A percentile compares a stretch with the other conserved stretches of the same genome.
These are phyloP conservation scores for Polypterus senegalus DNA, from an alignment of 2,113 vertebrate species.

Conservation along the genomic window DNA sequence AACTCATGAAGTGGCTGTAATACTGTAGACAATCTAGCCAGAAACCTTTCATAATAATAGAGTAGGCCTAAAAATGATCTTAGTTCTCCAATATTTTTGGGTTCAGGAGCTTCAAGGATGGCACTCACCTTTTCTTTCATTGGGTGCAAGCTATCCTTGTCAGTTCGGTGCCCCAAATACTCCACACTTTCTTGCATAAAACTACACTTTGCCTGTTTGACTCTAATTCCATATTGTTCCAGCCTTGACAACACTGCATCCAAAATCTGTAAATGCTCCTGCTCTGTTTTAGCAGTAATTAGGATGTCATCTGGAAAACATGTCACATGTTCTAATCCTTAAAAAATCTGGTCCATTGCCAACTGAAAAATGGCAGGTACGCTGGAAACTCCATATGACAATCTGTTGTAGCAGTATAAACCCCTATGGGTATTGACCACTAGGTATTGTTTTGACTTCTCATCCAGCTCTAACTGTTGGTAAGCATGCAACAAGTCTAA, in stretches of 20 bases:
- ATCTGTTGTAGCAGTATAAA: neutral
- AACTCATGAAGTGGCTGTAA: neutral
- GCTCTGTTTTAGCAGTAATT: neutral
- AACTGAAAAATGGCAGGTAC: neutral
- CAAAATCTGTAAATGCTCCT: neutral
- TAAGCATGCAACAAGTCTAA: neutral
- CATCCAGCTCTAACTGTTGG: too few relatives aligned
- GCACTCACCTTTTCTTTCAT: neutral
- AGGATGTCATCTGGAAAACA: neutral
- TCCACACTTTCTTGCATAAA: conserved; percentile 1
- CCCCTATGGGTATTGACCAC: neutral
- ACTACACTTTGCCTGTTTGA: neutral
- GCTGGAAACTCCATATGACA: neutral
- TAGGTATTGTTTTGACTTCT: too few relatives aligned
- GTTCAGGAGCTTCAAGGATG: neutral
- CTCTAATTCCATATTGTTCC: neutral
- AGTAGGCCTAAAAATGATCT: neutral
- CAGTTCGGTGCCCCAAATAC: neutral
- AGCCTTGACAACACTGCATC: neutral
- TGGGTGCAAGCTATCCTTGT: neutral
- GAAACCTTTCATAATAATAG: neutral
- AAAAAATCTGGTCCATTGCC: neutral
- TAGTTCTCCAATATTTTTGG: neutral
- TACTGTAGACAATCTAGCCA: neutral
- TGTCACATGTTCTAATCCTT: neutral